phyloP scores from a whole-genome alignment of 2,797 vertebrate species.

The Mormyrus proboscirostris region DNA sequence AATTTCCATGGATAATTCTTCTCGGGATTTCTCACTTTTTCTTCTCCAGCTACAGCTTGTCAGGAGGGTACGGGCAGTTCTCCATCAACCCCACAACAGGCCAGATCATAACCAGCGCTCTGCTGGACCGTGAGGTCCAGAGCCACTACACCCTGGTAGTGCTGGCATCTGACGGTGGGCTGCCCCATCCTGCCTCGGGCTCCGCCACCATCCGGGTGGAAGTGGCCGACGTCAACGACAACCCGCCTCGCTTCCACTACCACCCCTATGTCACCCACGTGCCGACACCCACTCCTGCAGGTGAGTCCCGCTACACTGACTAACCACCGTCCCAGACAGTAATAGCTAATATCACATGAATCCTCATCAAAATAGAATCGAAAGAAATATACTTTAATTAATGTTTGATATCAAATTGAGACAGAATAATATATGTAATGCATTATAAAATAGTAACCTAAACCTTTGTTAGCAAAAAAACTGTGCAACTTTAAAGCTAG shows the following conservation, averaged over 20 bases:
- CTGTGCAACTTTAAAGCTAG: neutral
- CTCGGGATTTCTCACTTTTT: neutral
- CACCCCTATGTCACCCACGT: constrained; percentile 95
- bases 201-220: constrained; percentile 80
- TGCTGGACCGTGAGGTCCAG: constrained; percentile 77
- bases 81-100: constrained; percentile 96
- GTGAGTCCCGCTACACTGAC: constrained; percentile 45
- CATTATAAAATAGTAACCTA: neutral
- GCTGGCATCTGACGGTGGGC: constrained; percentile 78
- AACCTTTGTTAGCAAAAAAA: neutral
- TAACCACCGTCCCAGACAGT: neutral
- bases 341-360: neutral
- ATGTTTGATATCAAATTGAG: neutral
- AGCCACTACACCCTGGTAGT: constrained; percentile 85
- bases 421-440: neutral
- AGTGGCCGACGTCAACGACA: constrained; percentile 86
- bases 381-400: neutral
- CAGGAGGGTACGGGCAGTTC: constrained; percentile 83
- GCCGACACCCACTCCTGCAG: constrained; percentile 75
- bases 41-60: constrained; percentile 77
- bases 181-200: constrained; percentile 74
- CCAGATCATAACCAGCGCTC: constrained; percentile 91
- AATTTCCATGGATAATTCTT: neutral
- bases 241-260: constrained; percentile 90
- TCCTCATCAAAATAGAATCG: neutral